These are phyloP conservation scores for Apogon hyalosoma DNA, from an alignment of 2,797 vertebrate genomes.

Conservation along the genomic window DNA sequence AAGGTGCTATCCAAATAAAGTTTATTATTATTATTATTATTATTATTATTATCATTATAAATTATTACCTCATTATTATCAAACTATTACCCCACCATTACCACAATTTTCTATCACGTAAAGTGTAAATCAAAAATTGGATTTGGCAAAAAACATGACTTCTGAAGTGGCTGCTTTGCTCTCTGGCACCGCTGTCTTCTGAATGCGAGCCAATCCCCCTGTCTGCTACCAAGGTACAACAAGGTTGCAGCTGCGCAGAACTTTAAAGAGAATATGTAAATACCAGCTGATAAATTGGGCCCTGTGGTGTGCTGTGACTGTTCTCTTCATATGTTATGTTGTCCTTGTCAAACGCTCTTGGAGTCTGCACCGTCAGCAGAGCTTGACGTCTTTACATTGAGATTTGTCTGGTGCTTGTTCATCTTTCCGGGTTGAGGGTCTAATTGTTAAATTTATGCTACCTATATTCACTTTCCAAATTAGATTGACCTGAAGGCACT, in stretches of 20 bases:
- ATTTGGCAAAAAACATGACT: slow-evolving; percentile 45
- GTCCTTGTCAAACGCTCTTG: slow-evolving; percentile 63
- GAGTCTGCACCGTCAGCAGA: slow-evolving; percentile 38
- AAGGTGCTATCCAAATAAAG: no score
- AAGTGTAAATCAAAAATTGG: slow-evolving; percentile 21
- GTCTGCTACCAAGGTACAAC: slow-evolving; percentile 50
- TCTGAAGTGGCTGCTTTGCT: slow-evolving; percentile 57
- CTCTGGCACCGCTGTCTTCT: slow-evolving; percentile 50
- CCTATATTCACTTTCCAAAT: slow-evolving; percentile 30
- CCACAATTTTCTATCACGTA: no score
- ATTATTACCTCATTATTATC: no score
- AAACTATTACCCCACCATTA: no score
- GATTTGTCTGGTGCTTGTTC: slow-evolving; percentile 15
- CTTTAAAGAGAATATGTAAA: slow-evolving; percentile 75
- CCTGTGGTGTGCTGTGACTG: slow-evolving; percentile 50
- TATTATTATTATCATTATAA: no score
- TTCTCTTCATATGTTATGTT: slow-evolving; percentile 42
- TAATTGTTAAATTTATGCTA: slow-evolving; percentile 20
- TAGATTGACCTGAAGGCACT: slow-evolving; percentile 43
- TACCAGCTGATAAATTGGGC: slow-evolving; percentile 61
- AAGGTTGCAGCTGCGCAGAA: slow-evolving; percentile 57
- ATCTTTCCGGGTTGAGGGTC: slow-evolving; percentile 25
- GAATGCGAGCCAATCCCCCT: slow-evolving; percentile 66
- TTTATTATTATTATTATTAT: no score
- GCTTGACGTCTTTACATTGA: slow-evolving; percentile 19